These are phyloP conservation scores for Netelia inedita DNA, from an alignment of 2,888 invertebrate genomes.

Conservation along the genomic window DNA sequence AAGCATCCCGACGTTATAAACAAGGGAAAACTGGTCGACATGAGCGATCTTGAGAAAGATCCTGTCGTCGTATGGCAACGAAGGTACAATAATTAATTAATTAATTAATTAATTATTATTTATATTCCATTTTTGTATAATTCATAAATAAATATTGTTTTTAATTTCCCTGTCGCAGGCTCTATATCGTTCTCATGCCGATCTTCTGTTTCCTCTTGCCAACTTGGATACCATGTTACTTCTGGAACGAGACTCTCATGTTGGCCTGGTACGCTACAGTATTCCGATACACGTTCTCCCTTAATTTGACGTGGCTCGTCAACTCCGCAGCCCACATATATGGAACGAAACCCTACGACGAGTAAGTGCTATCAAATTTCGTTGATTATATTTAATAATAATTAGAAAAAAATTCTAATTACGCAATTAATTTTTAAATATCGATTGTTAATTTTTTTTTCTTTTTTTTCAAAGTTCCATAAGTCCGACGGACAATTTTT, in stretches of 20 bases:
- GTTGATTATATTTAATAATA: background rate
- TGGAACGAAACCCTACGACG: slow-evolving; percentile 96
- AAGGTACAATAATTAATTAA: slow-evolving; percentile 87
- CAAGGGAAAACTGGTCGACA: slow-evolving; percentile 93
- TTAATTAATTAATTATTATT: slow-evolving; percentile 74
- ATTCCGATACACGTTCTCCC: slow-evolving; percentile 91
- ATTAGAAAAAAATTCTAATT: background rate
- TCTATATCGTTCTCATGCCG: slow-evolving; percentile 92
- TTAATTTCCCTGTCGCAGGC: slow-evolving; percentile 85
- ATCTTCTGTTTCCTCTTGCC: slow-evolving; percentile 93
- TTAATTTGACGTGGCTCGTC: slow-evolving; percentile 96
- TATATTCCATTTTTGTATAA: slow-evolving; percentile 4
- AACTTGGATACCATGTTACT: slow-evolving; percentile 90
- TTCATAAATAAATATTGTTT: no score
- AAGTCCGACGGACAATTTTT: slow-evolving; percentile 90
- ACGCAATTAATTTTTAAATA: background rate
- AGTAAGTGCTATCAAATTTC: slow-evolving; percentile 85
- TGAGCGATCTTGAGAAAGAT: slow-evolving; percentile 95
- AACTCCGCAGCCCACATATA: slow-evolving; percentile 97
- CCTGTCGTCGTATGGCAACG: slow-evolving; percentile 94
- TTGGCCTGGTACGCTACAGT: slow-evolving; percentile 92
- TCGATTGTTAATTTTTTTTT: slow-evolving; percentile 26
- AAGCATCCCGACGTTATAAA: slow-evolving; percentile 96
- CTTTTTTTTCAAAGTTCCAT: slow-evolving; percentile 85
- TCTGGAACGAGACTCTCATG: slow-evolving; percentile 91